A percentile compares a stretch with the other conserved stretches of the same genome.
Conservation (phyloP, 2,888 invertebrate genomes). For the Scaptomyza caliginosa region DNA sequence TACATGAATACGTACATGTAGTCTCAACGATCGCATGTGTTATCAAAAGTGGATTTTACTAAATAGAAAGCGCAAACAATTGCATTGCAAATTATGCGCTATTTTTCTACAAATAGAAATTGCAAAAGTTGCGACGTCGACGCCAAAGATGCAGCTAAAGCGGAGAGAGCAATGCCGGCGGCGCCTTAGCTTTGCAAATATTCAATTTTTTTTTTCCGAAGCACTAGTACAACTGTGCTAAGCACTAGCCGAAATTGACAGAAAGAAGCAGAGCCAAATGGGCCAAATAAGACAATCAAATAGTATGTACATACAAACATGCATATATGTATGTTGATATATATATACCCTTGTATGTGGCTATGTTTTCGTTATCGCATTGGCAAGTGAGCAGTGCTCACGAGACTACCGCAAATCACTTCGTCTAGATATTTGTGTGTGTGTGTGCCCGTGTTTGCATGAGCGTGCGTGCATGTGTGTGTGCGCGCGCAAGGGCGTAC, state of each 20-base stretch:
- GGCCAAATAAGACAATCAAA: conserved; percentile 60
- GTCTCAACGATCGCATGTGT: conserved; percentile 45
- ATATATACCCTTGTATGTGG: conserved; percentile 1
- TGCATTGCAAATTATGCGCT: conserved; percentile 70
- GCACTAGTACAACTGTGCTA: conserved; percentile 11
- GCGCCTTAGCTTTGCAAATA: conserved; percentile 50
- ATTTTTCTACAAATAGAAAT: conserved; percentile 75
- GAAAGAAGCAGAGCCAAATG: conserved; percentile 50
- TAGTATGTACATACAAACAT: conserved; percentile 5
- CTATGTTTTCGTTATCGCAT: conserved; percentile 50
- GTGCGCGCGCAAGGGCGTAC: conserved; percentile 69
- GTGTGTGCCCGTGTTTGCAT: conserved; percentile 1
- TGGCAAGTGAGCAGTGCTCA: conserved; percentile 45
- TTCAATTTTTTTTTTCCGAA: conserved; percentile 40
- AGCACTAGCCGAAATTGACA: conserved; percentile 24
- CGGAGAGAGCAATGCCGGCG: conserved; percentile 41
- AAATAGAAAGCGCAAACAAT: conserved; percentile 73
- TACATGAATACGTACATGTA: not conserved
- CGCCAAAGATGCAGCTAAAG: conserved; percentile 58
- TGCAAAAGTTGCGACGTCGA: conserved; percentile 7
- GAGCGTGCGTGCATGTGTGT: conserved; percentile 27
- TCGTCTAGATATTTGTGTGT: conserved; percentile 34
- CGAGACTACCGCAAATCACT: conserved; percentile 63
- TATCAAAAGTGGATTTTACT: conserved; percentile 50
- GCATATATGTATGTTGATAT: not conserved